Evolutionary conservation across 2,113 vertebrate species (phyloP).

Genomic region (Cavia aperea): DNA sequence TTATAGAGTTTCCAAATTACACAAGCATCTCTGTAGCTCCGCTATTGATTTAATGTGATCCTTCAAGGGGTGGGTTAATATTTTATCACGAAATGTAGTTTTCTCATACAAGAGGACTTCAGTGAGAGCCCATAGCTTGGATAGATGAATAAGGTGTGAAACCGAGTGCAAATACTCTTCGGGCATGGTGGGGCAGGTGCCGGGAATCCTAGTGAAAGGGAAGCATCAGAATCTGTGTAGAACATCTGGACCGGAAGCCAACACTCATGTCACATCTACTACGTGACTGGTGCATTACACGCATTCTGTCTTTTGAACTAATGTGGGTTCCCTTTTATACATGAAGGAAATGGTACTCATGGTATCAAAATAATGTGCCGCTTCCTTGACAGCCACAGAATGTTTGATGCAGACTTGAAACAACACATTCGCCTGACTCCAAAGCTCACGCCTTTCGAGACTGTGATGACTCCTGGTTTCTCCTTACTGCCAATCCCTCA

Average conservation of each 20-base stretch:
- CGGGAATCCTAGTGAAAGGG: background rate
- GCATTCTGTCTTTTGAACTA: background rate
- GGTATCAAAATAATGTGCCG: background rate
- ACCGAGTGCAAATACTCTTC: background rate
- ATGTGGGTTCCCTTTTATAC: background rate
- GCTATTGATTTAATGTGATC: background rate
- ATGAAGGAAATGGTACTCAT: background rate
- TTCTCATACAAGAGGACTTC: background rate
- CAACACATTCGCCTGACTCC: background rate
- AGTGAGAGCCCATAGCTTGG: background rate
- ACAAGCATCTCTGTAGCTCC: background rate
- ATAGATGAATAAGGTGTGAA: background rate
- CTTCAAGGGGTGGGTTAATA: conserved; percentile 4
- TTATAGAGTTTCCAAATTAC: conserved; percentile 15
- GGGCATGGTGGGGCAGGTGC: background rate
- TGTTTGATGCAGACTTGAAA: background rate
- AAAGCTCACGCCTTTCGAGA: background rate
- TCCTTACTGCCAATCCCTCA: background rate
- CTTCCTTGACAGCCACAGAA: background rate
- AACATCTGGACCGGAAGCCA: background rate
- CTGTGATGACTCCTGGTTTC: background rate
- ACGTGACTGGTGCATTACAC: background rate
- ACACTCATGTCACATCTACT: background rate
- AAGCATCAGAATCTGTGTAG: background rate
- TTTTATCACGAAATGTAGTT: background rate